Conservation (phyloP, 2,113 vertebrate genomes). For the Chaetops frenatus region DNA sequence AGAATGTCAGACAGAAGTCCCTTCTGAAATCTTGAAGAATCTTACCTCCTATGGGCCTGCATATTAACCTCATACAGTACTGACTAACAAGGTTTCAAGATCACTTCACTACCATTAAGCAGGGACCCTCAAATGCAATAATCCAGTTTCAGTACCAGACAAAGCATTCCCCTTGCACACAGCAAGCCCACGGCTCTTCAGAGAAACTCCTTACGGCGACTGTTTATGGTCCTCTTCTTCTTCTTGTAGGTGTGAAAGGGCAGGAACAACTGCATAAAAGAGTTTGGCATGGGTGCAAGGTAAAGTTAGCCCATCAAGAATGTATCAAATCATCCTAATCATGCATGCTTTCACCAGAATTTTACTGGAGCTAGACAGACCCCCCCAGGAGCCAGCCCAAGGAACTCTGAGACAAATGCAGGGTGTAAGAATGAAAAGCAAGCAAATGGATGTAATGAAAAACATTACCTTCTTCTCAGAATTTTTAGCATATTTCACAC, state of each 20-base stretch:
- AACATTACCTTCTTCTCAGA: neutral
- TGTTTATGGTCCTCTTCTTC: neutral
- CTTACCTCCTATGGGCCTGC: accelerated
- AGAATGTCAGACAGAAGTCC: neutral
- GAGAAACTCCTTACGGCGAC: neutral
- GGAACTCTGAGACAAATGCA: neutral
- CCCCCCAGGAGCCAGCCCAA: neutral
- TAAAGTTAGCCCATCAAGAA: neutral
- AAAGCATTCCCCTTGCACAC: neutral
- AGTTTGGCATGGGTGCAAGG: neutral
- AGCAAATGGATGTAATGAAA: neutral
- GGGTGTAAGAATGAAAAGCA: neutral
- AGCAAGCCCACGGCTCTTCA: neutral
- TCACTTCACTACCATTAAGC: neutral
- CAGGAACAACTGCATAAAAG: neutral
- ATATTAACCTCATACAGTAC: neutral
- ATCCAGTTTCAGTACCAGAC: neutral
- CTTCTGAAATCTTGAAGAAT: neutral
- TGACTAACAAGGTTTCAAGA: neutral
- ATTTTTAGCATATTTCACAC: neutral
- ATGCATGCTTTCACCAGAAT: neutral
- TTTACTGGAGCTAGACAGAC: neutral
- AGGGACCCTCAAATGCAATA: neutral
- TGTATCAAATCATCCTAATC: neutral
- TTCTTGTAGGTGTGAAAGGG: accelerated